Evolutionary conservation across 1,140 invertebrate genomes (phyloP), one percentile per base, ranked within the genome.

Genomic region (Holotrichia oblita): DNA sequence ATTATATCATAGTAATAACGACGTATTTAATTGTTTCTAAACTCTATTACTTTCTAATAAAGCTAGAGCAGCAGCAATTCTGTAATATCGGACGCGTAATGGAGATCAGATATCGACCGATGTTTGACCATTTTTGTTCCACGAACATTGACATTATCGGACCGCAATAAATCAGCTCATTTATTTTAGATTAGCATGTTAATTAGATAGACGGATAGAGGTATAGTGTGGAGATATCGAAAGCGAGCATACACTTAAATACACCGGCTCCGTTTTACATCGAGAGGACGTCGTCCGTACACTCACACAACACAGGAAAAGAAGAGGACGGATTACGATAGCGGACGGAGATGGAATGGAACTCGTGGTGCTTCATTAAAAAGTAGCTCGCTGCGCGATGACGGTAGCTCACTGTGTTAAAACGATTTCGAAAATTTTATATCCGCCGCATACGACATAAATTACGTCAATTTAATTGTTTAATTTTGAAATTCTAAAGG

Each of bases 181-280:
- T 74, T 74, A 74, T 74, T 74, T 74, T 74, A 74, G 40, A 74
- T 74, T 74, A 74, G 73, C 73, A 74, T 74, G 73, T 74, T 74
- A 74, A 74, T 74, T 74, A 74, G 73, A 40, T 42, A 40, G 40
- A 17, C 14, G 48, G 20, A 9, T 20, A 69, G n/a, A n/a, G 12
- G 20, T 44, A 44, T 44, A 44, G 9, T 1, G 14, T 6, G 14
- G 3, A 55, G 48, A 55, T 14, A 6, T 12, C 48, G 48, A 55
- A 6, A 14, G 14, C 17, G 48, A 55, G 48, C 48, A 34, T 34
- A 34, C 27, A 34, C 27, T 34, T 34, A 34, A 34, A 34, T 34
- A 34, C 27, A 34, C 27, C 27, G 27, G 27, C 27, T 34, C 4
- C 27, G n/a, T n/a, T n/a, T n/a, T n/a, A n/a, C n/a, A n/a, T n/a